These are phyloP conservation scores for Carposina sasakii DNA, from an alignment of 1,140 invertebrate species.

Conservation along the genomic window DNA sequence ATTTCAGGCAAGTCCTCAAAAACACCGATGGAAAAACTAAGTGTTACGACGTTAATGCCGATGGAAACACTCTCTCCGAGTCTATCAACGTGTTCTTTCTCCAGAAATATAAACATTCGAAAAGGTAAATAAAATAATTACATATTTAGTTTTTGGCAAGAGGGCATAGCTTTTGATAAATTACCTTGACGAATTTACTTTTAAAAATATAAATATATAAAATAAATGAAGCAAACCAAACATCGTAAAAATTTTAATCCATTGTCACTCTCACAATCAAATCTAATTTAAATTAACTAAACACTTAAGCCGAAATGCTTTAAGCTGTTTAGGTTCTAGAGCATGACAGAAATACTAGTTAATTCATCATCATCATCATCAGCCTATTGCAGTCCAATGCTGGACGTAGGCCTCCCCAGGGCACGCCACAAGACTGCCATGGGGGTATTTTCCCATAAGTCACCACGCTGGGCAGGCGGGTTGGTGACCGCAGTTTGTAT, in stretches of 20 bases:
- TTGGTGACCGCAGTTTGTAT: too few relatives aligned
- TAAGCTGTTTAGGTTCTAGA: too few relatives aligned
- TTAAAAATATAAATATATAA: background rate
- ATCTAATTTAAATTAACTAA: background rate
- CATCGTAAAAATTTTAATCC: background rate
- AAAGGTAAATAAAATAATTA: slow-evolving; percentile 74
- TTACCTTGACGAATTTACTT: background rate
- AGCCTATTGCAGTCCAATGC: too few relatives aligned
- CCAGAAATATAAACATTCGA: slow-evolving; percentile 84
- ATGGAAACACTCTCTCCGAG: slow-evolving; percentile 81
- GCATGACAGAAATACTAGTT: too few relatives aligned
- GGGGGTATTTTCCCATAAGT: too few relatives aligned
- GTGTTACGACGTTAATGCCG: slow-evolving; percentile 85
- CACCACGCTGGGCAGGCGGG: too few relatives aligned
- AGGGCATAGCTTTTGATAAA: slow-evolving; percentile 26
- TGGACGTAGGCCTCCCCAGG: too few relatives aligned
- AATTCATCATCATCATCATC: too few relatives aligned
- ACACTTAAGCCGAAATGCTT: background rate
- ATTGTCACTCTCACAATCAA: background rate
- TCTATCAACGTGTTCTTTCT: slow-evolving; percentile 83
- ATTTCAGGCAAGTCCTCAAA: background rate
- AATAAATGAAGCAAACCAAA: background rate
- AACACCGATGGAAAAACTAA: slow-evolving; percentile 81
- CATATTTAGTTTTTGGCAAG: slow-evolving; percentile 65
- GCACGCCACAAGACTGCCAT: too few relatives aligned